These are phyloP conservation scores for Triplophysa siluroides DNA, from an alignment of 2,113 vertebrate genomes.

Conservation along the genomic window DNA sequence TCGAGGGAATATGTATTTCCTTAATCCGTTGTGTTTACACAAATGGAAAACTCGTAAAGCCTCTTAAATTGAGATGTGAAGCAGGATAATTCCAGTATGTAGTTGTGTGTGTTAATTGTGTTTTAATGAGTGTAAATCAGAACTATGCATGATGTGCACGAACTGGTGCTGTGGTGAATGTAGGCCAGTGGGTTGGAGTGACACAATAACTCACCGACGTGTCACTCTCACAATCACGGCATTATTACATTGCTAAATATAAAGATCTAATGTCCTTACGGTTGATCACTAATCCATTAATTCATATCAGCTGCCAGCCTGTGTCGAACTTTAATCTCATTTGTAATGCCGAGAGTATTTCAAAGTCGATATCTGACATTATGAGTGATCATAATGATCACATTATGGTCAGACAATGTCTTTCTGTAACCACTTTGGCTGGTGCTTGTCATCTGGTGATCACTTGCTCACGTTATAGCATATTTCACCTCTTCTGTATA, in stretches of 20 bases:
- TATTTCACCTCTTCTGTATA: too few species aligned
- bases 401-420: background rate
- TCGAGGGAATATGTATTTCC: background rate
- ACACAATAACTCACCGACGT: too few species aligned
- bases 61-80: too few species aligned
- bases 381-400: background rate
- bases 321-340: background rate
- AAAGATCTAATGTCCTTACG: background rate
- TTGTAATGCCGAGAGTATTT: background rate
- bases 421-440: background rate
- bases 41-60: background rate
- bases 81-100: background rate
- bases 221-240: too few species aligned
- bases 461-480: too few species aligned
- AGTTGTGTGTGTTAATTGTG: background rate
- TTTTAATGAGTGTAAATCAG: too few species aligned
- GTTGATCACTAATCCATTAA: background rate
- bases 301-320: background rate
- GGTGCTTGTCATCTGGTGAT: too few species aligned
- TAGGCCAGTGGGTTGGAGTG: too few species aligned
- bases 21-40: constrained; percentile 2
- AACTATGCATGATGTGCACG: too few species aligned
- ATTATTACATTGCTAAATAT: too few species aligned
- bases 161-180: too few species aligned
- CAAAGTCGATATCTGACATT: background rate